Conservation (phyloP, 53 echinoderm and acorn worm species). For the Holothuria scabra region DNA sequence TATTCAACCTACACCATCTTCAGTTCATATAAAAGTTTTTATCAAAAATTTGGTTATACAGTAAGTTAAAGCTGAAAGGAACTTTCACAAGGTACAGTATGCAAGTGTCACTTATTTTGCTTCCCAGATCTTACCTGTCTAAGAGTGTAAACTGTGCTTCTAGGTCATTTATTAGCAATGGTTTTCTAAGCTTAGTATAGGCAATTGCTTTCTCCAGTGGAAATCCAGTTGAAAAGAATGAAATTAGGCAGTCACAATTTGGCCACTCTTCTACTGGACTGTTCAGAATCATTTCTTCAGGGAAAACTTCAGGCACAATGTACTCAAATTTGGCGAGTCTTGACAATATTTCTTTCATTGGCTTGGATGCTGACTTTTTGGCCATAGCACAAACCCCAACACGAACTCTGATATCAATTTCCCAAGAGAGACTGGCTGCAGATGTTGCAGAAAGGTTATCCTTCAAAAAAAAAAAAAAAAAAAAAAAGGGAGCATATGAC, state of each 20-base stretch:
- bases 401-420: constrained; percentile 66
- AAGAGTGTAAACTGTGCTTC: constrained; percentile 77
- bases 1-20: too few relatives aligned
- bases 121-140: constrained; percentile 69
- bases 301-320: constrained; percentile 78
- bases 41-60: too few relatives aligned
- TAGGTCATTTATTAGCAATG: constrained; percentile 89
- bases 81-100: background rate
- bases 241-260: constrained; percentile 78
- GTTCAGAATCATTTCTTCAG: constrained; percentile 88
- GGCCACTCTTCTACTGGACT: constrained; percentile 98
- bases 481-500: too few relatives aligned
- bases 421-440: constrained; percentile 58
- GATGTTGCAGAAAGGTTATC: constrained; percentile 27
- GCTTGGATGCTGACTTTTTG: constrained; percentile 92
- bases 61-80: too few relatives aligned
- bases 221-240: constrained; percentile 96
- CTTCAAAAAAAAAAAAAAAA: background rate
- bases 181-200: constrained; percentile 85
- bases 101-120: too few relatives aligned
- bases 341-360: constrained; percentile 95
- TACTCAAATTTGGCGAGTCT: constrained; percentile 89
- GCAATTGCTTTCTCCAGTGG: constrained; percentile 92
- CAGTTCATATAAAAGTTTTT: too few relatives aligned
- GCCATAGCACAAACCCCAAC: constrained; percentile 98